Evolutionary conservation across 2,113 vertebrate genomes (phyloP).

Genomic region (Gnathochromis pfefferi): DNA sequence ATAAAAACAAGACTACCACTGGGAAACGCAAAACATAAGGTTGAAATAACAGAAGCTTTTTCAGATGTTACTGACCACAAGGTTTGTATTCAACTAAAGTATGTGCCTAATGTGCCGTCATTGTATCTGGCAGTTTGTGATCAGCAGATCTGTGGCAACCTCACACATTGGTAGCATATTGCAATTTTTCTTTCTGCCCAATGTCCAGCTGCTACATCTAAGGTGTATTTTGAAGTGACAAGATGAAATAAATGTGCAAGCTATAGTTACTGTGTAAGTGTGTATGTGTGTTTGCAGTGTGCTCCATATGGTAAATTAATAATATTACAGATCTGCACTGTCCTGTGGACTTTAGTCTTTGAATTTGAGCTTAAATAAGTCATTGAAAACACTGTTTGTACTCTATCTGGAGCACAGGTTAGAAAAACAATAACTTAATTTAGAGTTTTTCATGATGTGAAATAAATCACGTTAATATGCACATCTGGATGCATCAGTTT

Average conservation of each 20-base stretch:
- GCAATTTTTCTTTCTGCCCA: neutral
- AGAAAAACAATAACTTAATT: neutral
- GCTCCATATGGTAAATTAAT: neutral
- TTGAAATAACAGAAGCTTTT: neutral
- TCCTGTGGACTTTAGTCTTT: neutral
- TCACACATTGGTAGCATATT: neutral
- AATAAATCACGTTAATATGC: neutral
- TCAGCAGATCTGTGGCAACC: neutral
- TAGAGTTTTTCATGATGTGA: rapidly evolving
- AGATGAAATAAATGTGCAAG: neutral
- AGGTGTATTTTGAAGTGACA: neutral
- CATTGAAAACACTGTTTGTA: neutral
- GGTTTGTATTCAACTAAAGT: neutral
- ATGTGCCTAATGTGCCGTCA: neutral
- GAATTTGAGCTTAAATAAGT: neutral
- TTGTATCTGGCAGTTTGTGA: neutral
- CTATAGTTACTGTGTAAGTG: neutral
- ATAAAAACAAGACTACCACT: neutral
- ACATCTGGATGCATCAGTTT: neutral
- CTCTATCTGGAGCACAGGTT: neutral
- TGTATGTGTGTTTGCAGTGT: neutral
- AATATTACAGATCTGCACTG: neutral
- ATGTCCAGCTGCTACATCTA: neutral
- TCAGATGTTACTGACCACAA: neutral
- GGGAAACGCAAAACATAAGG: neutral